A percentile compares a stretch with the other conserved stretches of the same genome.
Evolutionary conservation across 2,797 vertebrate genomes (phyloP).

Genomic region (Pyrocephalus nanus): DNA sequence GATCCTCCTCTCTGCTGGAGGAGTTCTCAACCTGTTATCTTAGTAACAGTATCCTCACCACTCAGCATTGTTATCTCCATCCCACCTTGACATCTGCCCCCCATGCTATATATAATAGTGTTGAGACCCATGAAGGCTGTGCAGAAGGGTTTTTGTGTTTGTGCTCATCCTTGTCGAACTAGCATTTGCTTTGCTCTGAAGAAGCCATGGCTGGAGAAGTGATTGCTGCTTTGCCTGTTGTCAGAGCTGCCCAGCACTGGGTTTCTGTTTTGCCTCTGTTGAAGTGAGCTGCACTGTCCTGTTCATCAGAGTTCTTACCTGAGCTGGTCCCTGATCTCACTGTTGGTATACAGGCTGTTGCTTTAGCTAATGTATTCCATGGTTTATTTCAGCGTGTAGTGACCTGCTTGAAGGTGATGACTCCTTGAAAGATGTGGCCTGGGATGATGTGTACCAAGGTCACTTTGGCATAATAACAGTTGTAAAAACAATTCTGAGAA

Average conservation of each 20-base stretch:
- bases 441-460: neutral
- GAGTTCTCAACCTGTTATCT: neutral
- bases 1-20: neutral
- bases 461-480: neutral
- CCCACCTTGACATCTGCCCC: neutral
- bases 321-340: neutral
- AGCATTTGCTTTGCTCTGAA: neutral
- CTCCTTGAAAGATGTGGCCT: neutral
- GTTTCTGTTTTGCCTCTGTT: neutral
- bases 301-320: neutral
- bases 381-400: neutral
- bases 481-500: neutral
- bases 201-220: neutral
- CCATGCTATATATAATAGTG: fast-evolving
- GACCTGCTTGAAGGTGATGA: neutral
- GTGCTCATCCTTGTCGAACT: neutral
- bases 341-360: neutral
- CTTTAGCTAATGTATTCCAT: neutral
- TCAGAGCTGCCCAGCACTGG: neutral
- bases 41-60: neutral
- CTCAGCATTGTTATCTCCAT: neutral
- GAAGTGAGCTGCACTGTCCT: neutral
- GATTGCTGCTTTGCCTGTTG: neutral
- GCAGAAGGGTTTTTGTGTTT: neutral
- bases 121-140: fast-evolving